phyloP scores from a whole-genome alignment of 2,888 invertebrate species.

The Leptogaster cylindrica region DNA sequence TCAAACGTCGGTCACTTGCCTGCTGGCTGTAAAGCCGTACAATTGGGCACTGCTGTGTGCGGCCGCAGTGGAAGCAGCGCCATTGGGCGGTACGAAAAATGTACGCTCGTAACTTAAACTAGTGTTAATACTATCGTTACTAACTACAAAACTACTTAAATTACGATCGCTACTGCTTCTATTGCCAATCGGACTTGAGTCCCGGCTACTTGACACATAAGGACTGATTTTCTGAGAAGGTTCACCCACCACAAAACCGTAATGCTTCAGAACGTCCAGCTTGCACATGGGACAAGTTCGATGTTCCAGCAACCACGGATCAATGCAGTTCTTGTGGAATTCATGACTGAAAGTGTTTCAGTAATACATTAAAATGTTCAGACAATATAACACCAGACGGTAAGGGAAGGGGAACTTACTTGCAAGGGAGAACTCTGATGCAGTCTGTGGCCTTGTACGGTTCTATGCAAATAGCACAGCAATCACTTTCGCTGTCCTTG shows the following conservation, averaged over 20 bases:
- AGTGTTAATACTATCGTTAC: neutral
- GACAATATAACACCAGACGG: neutral
- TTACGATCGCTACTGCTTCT: conserved; percentile 47
- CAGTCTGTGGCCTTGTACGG: conserved; percentile 87
- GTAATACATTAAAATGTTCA: conserved; percentile 20
- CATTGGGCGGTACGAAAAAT: conserved; percentile 3
- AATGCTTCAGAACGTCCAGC: conserved; percentile 90
- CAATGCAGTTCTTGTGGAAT: conserved; percentile 94
- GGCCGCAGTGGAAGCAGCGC: conserved; percentile 45
- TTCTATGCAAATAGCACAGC: conserved; percentile 95
- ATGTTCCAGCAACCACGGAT: conserved; percentile 94
- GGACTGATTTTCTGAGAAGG: conserved; percentile 55
- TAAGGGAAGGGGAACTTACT: conserved; percentile 66
- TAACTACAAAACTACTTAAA: conserved; percentile 13
- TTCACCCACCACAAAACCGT: conserved; percentile 82
- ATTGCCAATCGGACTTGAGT: conserved; percentile 50
- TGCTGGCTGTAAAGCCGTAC: conserved; percentile 52
- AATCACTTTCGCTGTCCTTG: conserved; percentile 86
- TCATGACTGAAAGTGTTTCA: conserved; percentile 84
- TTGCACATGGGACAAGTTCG: conserved; percentile 97
- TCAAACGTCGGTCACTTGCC: conserved; percentile 60
- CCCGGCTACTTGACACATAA: neutral
- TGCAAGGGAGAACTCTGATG: conserved; percentile 88
- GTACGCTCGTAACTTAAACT: neutral
- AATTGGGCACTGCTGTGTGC: conserved; percentile 50